These are phyloP conservation scores for Cassiopea xamachana DNA, from an alignment of 30 jellyfish, hydroid and myxozoan species.

Conservation along the genomic window DNA sequence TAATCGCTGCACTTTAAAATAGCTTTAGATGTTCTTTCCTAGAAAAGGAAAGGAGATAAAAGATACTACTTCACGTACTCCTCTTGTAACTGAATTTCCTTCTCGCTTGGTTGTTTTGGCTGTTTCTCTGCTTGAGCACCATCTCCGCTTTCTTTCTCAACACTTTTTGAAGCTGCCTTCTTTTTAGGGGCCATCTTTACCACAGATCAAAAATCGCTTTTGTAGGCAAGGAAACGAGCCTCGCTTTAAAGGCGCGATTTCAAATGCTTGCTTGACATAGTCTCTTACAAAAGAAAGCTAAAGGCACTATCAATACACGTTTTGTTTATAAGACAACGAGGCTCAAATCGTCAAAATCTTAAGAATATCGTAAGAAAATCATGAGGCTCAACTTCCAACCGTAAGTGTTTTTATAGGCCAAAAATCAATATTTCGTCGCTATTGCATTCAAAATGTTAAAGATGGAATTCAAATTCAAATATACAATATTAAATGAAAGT, in stretches of 20 bases:
- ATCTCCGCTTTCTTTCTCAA: background rate
- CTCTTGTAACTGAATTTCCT: slow-evolving; percentile 33
- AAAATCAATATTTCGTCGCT: no score
- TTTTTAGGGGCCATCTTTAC: slow-evolving; percentile 49
- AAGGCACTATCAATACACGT: no score
- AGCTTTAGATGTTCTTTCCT: background rate
- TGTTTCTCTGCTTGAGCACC: slow-evolving; percentile 16
- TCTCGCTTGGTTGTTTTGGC: slow-evolving; percentile 53
- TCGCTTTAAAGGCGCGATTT: background rate
- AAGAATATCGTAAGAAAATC: no score
- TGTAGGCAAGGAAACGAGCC: slow-evolving; percentile 24
- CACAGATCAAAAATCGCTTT: background rate
- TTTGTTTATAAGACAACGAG: no score
- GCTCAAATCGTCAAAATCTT: no score
- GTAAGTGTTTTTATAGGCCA: no score
- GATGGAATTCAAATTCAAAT: no score
- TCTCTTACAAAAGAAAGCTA: no score
- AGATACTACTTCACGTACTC: slow-evolving; percentile 10
- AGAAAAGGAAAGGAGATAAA: background rate
- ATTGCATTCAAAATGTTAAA: no score
- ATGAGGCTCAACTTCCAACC: no score
- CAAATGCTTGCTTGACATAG: background rate
- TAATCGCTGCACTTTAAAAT: no score
- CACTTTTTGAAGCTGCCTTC: background rate
- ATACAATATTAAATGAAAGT: no score